Conservation (phyloP, 1,140 invertebrate species). For the Triops longicaudatus region DNA sequence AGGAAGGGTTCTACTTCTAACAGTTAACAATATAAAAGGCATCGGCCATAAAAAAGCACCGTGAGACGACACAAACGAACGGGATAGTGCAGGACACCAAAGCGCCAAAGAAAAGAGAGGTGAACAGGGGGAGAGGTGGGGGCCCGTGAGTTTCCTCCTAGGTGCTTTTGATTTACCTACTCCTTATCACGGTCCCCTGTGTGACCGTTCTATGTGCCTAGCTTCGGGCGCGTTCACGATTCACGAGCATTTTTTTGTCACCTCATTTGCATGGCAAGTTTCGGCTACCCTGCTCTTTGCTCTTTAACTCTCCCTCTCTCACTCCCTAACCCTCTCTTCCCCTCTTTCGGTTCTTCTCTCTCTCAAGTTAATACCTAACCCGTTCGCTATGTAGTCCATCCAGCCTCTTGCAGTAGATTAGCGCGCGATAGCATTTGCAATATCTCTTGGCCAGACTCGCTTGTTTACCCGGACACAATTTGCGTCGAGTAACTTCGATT, state of each 20-base stretch:
- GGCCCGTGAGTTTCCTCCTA: slow-evolving; percentile 10
- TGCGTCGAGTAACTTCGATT: too few relatives aligned
- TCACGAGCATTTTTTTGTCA: slow-evolving; percentile 9
- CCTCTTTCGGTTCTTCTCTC: not conserved
- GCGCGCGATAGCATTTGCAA: too few relatives aligned
- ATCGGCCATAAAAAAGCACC: not conserved
- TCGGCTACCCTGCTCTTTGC: not conserved
- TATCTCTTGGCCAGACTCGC: too few relatives aligned
- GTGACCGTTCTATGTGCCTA: not conserved
- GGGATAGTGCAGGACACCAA: slow-evolving; percentile 10
- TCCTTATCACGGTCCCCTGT: slow-evolving; percentile 2
- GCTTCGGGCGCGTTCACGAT: slow-evolving; percentile 13
- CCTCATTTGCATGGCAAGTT: not conserved
- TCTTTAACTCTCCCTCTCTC: not conserved
- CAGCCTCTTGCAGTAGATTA: too few relatives aligned
- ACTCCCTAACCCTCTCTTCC: not conserved
- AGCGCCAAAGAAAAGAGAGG: not conserved
- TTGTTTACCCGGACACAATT: too few relatives aligned
- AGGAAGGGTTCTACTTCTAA: not conserved
- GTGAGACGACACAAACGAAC: slow-evolving; percentile 11
- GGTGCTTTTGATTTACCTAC: slow-evolving; percentile 12
- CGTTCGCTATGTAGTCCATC: too few relatives aligned
- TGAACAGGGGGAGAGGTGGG: not conserved
- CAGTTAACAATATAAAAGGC: not conserved
- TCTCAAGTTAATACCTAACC: not conserved